Evolutionary conservation across 2,797 vertebrate species (phyloP).

Genomic region (Amazonetta brasiliensis): DNA sequence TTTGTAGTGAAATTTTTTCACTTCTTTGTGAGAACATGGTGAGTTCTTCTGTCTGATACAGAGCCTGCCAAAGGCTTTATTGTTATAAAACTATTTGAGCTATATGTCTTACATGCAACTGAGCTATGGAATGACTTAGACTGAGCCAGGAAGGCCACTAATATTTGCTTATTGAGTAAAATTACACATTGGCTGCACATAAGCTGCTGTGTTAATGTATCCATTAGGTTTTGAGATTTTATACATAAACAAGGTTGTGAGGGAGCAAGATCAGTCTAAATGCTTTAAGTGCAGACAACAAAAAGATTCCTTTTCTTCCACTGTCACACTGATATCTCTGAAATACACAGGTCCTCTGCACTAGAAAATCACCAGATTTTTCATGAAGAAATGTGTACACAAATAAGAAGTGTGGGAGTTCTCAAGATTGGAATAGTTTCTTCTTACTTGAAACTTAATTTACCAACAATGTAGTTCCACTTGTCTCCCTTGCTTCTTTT

Average conservation of each 20-base stretch:
- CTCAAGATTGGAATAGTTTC: neutral
- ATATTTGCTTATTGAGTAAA: neutral
- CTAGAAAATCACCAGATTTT: neutral
- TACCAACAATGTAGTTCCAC: neutral
- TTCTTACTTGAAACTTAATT: neutral
- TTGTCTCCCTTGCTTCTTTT: neutral
- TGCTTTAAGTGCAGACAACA: neutral
- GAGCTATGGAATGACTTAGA: neutral
- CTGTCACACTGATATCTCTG: neutral
- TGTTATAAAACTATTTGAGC: neutral
- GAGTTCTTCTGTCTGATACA: neutral
- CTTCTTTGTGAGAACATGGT: neutral
- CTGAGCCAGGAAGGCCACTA: neutral
- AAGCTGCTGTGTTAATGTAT: neutral
- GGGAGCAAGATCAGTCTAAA: neutral
- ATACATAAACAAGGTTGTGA: neutral
- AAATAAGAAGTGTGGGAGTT: neutral
- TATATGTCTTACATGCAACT: neutral
- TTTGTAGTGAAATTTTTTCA: neutral
- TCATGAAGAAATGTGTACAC: neutral
- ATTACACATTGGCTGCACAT: neutral
- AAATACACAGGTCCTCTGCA: neutral
- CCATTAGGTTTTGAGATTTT: neutral
- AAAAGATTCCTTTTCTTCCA: neutral
- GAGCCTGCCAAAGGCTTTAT: neutral